Conservation (phyloP, 2,888 invertebrate species). For the Anticlea derivata region DNA sequence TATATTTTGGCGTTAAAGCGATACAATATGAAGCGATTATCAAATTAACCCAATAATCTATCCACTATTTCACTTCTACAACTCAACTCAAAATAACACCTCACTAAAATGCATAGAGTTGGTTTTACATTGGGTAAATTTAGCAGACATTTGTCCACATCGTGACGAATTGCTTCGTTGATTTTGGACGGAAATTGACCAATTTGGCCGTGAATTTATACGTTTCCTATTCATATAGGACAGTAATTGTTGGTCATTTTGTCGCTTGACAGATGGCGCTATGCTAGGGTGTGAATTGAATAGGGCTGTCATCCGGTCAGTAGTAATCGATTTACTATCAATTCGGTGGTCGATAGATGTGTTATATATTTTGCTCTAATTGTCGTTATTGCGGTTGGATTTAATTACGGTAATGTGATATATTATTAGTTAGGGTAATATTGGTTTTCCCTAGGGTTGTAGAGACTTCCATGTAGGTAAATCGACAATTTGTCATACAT, state of each 20-base stretch:
- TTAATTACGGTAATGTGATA: constrained; percentile 27
- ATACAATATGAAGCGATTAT: constrained; percentile 31
- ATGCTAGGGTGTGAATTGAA: constrained; percentile 29
- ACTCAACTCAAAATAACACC: constrained; percentile 8
- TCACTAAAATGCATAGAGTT: constrained; percentile 5
- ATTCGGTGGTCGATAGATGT: constrained; percentile 33
- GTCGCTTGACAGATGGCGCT: constrained; percentile 30
- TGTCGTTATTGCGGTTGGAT: constrained; percentile 32
- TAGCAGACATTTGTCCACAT: constrained; percentile 25
- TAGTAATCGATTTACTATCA: constrained; percentile 57
- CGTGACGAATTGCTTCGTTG: constrained; percentile 50
- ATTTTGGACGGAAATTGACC: constrained; percentile 73
- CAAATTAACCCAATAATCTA: constrained; percentile 32
- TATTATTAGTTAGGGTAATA: constrained; percentile 13
- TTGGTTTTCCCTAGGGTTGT: constrained; percentile 8
- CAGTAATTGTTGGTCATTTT: constrained; percentile 38
- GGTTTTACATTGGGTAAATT: constrained; percentile 8
- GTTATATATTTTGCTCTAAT: constrained; percentile 32
- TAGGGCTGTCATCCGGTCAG: constrained; percentile 14
- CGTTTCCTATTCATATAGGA: constrained; percentile 33
- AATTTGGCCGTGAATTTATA: constrained; percentile 66
- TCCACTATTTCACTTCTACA: constrained; percentile 7
- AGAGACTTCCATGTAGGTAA: constrained; percentile 18
- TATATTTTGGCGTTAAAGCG: constrained; percentile 31
- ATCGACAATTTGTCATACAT: too few relatives aligned